Evolutionary conservation across 2,888 invertebrate species (phyloP).

Genomic region (Nemoura dubitans): DNA sequence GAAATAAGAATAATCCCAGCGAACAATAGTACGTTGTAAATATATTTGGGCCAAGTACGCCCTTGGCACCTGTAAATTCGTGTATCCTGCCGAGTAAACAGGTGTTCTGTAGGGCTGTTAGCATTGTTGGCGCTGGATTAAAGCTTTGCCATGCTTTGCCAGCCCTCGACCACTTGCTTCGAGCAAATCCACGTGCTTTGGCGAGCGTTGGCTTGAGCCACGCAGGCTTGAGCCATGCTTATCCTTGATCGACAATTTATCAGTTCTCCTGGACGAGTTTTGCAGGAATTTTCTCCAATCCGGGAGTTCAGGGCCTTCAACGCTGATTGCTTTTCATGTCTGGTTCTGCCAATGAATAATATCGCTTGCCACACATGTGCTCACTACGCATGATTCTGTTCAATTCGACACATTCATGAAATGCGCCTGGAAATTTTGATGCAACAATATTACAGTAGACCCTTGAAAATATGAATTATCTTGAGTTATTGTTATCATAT

Average conservation of each 20-base stretch:
- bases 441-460: neutral
- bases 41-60: slow-evolving; percentile 36
- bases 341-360: neutral
- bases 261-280: neutral
- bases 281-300: neutral
- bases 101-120: slow-evolving; percentile 28
- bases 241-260: slow-evolving; percentile 31
- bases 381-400: neutral
- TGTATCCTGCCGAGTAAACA: slow-evolving; percentile 24
- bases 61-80: slow-evolving; percentile 38
- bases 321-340: neutral
- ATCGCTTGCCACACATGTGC: neutral
- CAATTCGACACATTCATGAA: slow-evolving; percentile 4
- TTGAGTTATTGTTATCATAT: neutral
- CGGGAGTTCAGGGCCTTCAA: neutral
- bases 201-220: too few relatives aligned
- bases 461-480: neutral
- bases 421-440: neutral
- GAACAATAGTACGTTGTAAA: neutral
- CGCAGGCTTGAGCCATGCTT: neutral
- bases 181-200: slow-evolving; percentile 19
- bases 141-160: neutral
- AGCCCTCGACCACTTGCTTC: neutral
- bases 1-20: slow-evolving; percentile 41
- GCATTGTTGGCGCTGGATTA: slow-evolving; percentile 36